These are phyloP conservation scores for Hylia prasina DNA, from an alignment of 2,113 vertebrate genomes.

Conservation along the genomic window DNA sequence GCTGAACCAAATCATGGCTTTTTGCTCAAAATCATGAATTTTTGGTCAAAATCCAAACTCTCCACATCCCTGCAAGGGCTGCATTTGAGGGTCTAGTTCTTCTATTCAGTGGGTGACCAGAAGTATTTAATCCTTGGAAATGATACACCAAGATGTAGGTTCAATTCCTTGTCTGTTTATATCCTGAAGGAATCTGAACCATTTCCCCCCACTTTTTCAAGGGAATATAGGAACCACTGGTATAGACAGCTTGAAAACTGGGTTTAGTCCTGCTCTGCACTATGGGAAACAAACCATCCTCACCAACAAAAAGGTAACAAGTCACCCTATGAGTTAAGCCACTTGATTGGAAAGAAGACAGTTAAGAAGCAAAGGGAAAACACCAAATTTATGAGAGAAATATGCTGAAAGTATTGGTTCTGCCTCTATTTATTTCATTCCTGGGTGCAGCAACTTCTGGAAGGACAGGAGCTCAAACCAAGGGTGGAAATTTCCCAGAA, in stretches of 20 bases:
- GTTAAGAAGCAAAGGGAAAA: not conserved
- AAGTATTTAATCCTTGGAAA: not conserved
- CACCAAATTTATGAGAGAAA: not conserved
- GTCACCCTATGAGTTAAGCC: not conserved
- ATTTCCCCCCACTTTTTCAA: not conserved
- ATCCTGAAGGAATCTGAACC: not conserved
- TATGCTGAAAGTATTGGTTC: not conserved
- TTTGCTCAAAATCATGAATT: not conserved
- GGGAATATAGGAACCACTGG: not conserved
- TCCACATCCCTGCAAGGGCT: not conserved
- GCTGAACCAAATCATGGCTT: not conserved
- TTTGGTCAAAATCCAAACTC: not conserved
- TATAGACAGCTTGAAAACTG: not conserved
- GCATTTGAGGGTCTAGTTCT: not conserved
- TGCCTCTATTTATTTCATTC: not conserved
- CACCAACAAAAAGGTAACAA: not conserved
- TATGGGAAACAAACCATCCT: fast-evolving
- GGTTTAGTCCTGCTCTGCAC: not conserved
- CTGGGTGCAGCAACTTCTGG: not conserved
- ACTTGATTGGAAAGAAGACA: not conserved
- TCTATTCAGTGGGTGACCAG: not conserved
- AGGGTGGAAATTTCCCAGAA: not conserved
- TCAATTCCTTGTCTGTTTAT: not conserved
- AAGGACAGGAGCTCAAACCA: not conserved
- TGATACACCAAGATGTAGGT: not conserved